Base-by-base conservation (phyloP, 1,140 invertebrate species). In the Zaprionus vittiger region DNA sequence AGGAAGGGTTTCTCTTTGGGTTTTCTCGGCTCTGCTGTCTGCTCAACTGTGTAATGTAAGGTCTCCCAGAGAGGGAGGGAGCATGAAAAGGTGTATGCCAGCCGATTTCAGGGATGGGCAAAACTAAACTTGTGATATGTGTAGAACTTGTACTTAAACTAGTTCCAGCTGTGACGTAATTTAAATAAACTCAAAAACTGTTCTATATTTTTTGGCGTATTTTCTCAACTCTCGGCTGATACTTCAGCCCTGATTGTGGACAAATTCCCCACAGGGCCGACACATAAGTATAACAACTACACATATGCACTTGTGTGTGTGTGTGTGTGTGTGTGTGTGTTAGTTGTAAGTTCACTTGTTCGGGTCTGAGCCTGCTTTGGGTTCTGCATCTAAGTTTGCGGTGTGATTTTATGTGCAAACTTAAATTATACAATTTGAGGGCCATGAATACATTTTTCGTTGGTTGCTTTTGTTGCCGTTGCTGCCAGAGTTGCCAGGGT, bases 351-450 rank as follows among this genome's bases (percentile, higher is more conserved):
- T 79, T 86, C 59, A 74, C 69, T 87, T 74, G 68, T 77, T 41
- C n/a, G n/a, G n/a, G 47, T 4, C 47, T 69, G 67, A 61, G 17
- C 61, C 37, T 31, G 62, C 59, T 80, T 75, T 68, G 77, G 62
- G 79, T 69, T 59, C 62, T 63, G 68, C 47, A 22, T 73, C 77
- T 74, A 85, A 73, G 73, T 90, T 90, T 90, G 81, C 77, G 85
- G 85, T 89, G 81, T 90, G 85, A 90, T 90, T 90, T 90, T 90
- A 90, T 90, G 85, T 90, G 79, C 73, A 90, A 89, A 90, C 85
- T 90, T 90, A 90, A 90, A 90, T 90, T 90, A 90, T 90, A 90
- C 81, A 90, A 90, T 82, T 90, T 73, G 86, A 68, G 69, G 38
- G 70, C 79, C 79, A 89, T 90, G 85, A 90, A 90, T 90, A 89